These are phyloP conservation scores for Microcebus jonahi DNA, from an alignment of 2,113 vertebrate species.

Conservation along the genomic window DNA sequence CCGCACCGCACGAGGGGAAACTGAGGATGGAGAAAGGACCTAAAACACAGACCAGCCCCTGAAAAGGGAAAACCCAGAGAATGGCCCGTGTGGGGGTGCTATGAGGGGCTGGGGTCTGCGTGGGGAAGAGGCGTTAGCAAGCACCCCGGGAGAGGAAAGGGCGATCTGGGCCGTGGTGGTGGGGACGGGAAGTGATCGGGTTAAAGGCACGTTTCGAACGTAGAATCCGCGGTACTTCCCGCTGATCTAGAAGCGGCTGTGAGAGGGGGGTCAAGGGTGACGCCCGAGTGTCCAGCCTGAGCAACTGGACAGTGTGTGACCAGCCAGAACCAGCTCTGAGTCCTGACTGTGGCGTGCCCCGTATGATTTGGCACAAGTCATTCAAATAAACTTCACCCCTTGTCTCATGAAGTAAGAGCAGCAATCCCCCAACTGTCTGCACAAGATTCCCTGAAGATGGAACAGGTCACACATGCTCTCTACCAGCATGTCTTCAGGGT, in stretches of 20 bases:
- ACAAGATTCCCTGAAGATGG: neutral
- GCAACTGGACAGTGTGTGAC: neutral
- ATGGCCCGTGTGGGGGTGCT: neutral
- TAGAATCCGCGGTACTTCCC: neutral
- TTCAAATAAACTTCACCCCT: neutral
- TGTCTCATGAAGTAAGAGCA: neutral
- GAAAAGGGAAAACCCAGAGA: neutral
- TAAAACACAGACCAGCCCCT: neutral
- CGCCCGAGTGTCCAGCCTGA: neutral
- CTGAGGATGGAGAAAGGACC: neutral
- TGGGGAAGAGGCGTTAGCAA: accelerated
- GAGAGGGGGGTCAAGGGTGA: neutral
- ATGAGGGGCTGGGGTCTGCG: neutral
- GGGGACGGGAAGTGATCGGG: neutral
- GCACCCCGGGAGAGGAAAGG: neutral
- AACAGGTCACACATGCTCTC: neutral
- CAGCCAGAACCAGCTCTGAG: neutral
- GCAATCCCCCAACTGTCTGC: too few relatives aligned
- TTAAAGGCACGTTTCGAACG: neutral
- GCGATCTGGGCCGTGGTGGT: neutral
- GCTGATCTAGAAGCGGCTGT: neutral
- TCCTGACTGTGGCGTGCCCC: neutral
- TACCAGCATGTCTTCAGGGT: neutral
- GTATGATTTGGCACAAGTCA: neutral
- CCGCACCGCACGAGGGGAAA: neutral